Evolutionary conservation across 2,113 vertebrate species (phyloP), one percentile per base, ranked within the genome.

Genomic region (Fregetta grallaria): DNA sequence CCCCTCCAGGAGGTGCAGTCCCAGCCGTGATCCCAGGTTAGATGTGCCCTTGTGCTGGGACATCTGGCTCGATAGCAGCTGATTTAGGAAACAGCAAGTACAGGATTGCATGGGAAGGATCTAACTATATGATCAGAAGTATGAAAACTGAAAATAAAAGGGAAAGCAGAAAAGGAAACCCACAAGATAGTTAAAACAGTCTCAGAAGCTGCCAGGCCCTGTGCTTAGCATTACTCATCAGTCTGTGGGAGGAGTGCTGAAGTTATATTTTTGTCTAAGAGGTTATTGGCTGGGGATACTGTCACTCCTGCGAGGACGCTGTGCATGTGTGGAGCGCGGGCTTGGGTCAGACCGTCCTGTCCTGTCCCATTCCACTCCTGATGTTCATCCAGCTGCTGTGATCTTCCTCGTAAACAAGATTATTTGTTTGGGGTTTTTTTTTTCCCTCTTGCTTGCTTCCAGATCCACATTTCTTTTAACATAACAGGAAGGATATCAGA

Each of bases 401-500:
- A 96, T 94, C 82, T 62, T 95, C 93, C 67, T 87, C 0, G 7
- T 94, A 97, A 97, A 97, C 96, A 97, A 96, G 74, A 74, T 94
- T 96, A 58, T 96, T 96, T 97, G 45, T 70, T 96, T 91, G 20
- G 30, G 12, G 8, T 23, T 62, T 9, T 72, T 72, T 72, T 44
- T 68, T 73, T n/a, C 40, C 10, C 9, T 86, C 55, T 76, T n/a
- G 4, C 79, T 92, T 79, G 66, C 81, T 86, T 94, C 83, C 49
- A 96, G 94, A 70, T 81, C 18, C 62, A 61, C 15, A 32, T 77
- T 88, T 78, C 79, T 96, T 92, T 91, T 79, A 93, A 62, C 92
- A 94, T 88, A 96, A 97, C 94, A 98, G 92, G 96, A 97, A 97
- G 71, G 76, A 62, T 95, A 94, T 96, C 82, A 96, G 95, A 96